Base-by-base conservation (phyloP, 2,113 vertebrate species). In the Myotis lucifugus region DNA sequence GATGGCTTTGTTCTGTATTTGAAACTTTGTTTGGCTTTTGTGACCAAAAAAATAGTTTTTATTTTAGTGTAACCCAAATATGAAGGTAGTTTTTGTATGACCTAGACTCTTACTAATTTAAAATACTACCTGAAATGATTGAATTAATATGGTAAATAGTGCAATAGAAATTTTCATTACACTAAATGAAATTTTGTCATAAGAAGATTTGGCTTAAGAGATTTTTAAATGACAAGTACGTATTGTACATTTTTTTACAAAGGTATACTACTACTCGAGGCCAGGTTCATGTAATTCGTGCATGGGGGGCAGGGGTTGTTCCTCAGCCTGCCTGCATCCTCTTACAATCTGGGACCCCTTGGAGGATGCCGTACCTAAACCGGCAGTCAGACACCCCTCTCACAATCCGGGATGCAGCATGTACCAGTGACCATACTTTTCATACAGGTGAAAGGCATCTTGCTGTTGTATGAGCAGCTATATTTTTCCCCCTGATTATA, bases 121-220 rank as follows among this genome's bases (percentile, higher is more conserved):
- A 92, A 78, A 78, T 92, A 34, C 3, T 15, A 73, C 50, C 54
- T 88, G 40, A 90, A 73, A 88, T 92, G 32, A 83, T 5, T 77
- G 14, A 72, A 50, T 93, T 23, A 86, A 90, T 66, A 72, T 32
- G 27, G 5, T 90, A 94, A 79, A 66, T 59, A 32, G 61, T 74
- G 69, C 82, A 69, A 85, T 56, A 85, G 13, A 90, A n/a, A 85
- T 89, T 96, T 95, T 82, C 1, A 95, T 73, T 73, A 79, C 0
- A 88, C 8, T 54, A 92, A 96, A 48, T 61, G 7, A 88, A 85
- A 50, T 90, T 70, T 34, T 64, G 4, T 82, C 72, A 1, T 61
- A 66, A 94, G 74, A 86, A 11, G 21, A 88, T 90, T 82, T 95
- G 21, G 9, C 46, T 95, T 92, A 84, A 76, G 94, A 42, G 7